Percentiles rank a stretch among this genome's conserved stretches.
These are phyloP conservation scores for Lepidurus apus DNA, from an alignment of 1,140 invertebrate species.

Conservation along the genomic window DNA sequence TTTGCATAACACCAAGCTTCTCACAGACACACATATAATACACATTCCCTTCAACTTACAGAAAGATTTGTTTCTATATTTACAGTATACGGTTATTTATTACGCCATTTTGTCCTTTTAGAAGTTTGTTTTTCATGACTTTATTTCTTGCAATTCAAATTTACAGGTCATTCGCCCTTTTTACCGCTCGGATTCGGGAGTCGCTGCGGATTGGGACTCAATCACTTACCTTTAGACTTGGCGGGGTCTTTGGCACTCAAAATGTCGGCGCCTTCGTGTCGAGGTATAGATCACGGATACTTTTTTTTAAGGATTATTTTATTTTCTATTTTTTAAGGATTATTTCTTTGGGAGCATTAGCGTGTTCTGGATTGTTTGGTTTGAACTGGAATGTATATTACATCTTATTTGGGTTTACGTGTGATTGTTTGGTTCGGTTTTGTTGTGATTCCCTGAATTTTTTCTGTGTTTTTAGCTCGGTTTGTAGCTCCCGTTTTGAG, in stretches of 20 bases:
- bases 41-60: not conserved
- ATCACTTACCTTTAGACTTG: not conserved
- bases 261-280: not conserved
- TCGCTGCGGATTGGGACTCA: constrained; percentile 4
- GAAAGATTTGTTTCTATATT: not conserved
- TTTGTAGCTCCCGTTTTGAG: too few relatives aligned
- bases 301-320: too few relatives aligned
- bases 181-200: constrained; percentile 3
- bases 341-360: too few relatives aligned
- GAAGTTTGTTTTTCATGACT: not conserved
- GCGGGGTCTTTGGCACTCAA: not conserved
- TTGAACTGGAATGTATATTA: too few relatives aligned
- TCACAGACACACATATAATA: not conserved
- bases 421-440: too few relatives aligned
- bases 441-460: too few relatives aligned
- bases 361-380: too few relatives aligned
- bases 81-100: not conserved
- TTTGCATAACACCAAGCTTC: constrained; percentile 19
- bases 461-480: too few relatives aligned
- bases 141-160: too few relatives aligned
- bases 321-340: too few relatives aligned
- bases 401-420: too few relatives aligned
- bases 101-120: not conserved
- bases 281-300: not conserved
- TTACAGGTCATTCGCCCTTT: not conserved